A percentile compares a stretch with the other conserved stretches of the same genome.
Conservation (phyloP, 23 tunicate genomes). For the Aplidium turbinatum region DNA sequence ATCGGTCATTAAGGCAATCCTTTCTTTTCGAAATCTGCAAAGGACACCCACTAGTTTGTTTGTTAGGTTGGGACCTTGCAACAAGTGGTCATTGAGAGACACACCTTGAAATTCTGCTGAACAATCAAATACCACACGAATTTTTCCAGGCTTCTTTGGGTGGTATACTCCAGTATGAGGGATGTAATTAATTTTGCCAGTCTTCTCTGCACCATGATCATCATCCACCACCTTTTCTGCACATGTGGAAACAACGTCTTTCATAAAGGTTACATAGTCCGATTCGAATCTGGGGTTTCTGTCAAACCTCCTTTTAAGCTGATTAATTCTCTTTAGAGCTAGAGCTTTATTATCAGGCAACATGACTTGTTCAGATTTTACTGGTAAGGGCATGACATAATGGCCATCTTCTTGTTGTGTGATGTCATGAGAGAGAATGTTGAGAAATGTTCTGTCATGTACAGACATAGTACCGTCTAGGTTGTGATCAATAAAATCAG, state of each 20-base stretch:
- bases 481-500: neutral
- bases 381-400: neutral
- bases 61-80: neutral
- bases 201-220: neutral
- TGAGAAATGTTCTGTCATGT: conserved; percentile 12
- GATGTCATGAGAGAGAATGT: neutral
- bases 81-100: neutral
- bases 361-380: neutral
- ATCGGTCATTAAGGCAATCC: no score
- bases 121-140: no score
- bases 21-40: conserved; percentile 5
- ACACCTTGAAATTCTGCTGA: conserved; percentile 9
- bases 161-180: conserved; percentile 29
- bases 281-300: neutral
- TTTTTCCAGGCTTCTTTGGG: conserved; percentile 3
- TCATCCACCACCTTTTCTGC: neutral
- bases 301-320: conserved; percentile 6
- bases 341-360: conserved; percentile 8
- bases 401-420: neutral
- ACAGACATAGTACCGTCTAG: neutral
- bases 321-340: conserved; percentile 2
- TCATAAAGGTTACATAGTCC: conserved; percentile 23
- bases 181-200: conserved; percentile 1
- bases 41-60: conserved; percentile 8
- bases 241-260: conserved; percentile 3